phyloP scores from a whole-genome alignment of 2,797 vertebrate species.

The Chelidonichthys spinosus region DNA sequence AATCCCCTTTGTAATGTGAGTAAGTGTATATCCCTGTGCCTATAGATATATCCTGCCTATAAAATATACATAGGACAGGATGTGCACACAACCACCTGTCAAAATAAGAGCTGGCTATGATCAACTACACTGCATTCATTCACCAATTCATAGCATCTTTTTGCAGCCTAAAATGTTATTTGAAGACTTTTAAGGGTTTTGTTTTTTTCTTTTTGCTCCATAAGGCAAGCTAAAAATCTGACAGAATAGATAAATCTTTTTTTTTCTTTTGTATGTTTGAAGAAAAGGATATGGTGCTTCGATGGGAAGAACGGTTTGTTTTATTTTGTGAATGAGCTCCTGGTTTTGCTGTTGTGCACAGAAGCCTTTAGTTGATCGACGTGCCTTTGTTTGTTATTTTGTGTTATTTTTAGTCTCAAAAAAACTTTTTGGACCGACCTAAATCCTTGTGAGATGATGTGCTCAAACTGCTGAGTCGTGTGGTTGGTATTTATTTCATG shows the following conservation, averaged over 20 bases:
- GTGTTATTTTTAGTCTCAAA: slow-evolving; percentile 1
- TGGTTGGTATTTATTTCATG: slow-evolving; percentile 61
- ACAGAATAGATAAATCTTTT: neutral
- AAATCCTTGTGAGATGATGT: slow-evolving; percentile 1
- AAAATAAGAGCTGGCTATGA: neutral
- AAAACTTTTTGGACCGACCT: neutral
- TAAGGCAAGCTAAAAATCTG: neutral
- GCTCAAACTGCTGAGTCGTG: slow-evolving; percentile 41
- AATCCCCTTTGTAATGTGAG: neutral
- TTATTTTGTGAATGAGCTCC: neutral
- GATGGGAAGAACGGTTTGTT: slow-evolving; percentile 10
- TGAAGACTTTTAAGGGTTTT: neutral
- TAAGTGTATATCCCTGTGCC: too few relatives aligned
- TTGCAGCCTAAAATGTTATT: neutral
- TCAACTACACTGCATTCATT: neutral
- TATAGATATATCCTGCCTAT: neutral
- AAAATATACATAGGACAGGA: neutral
- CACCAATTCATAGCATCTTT: neutral
- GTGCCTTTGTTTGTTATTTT: slow-evolving; percentile 12
- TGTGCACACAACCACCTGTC: neutral
- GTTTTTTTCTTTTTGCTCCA: neutral
- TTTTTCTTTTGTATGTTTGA: neutral
- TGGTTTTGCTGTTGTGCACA: neutral
- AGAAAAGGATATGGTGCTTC: neutral
- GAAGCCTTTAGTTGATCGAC: neutral